These are phyloP conservation scores for Tauraco hartlaubi DNA, from an alignment of 2,797 vertebrate species.

Conservation along the genomic window DNA sequence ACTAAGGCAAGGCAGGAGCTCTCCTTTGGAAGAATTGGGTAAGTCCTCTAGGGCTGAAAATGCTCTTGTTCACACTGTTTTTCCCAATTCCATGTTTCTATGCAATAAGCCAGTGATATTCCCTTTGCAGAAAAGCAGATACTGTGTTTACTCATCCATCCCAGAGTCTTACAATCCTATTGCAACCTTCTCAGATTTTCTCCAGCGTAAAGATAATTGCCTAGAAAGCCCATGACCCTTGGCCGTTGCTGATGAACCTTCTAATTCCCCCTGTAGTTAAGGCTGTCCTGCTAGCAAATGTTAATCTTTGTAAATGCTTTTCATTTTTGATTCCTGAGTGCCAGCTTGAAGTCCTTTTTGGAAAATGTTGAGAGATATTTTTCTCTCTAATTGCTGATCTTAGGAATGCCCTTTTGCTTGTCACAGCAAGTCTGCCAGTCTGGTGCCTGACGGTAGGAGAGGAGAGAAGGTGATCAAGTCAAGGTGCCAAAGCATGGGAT, in stretches of 20 bases:
- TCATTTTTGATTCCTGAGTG: neutral
- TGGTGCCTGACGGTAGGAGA: neutral
- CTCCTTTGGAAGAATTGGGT: neutral
- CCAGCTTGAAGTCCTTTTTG: neutral
- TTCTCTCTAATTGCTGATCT: neutral
- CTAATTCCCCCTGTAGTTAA: neutral
- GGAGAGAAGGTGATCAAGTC: neutral
- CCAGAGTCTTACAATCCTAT: neutral
- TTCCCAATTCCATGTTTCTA: neutral
- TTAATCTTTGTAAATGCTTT: neutral
- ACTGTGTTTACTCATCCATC: neutral
- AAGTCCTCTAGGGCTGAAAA: neutral
- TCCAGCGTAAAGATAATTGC: neutral
- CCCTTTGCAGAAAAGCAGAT: neutral
- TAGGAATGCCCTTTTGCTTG: neutral
- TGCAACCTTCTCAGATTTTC: neutral
- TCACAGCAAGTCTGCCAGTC: neutral
- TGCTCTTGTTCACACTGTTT: neutral
- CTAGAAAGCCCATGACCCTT: neutral
- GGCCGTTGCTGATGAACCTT: neutral
- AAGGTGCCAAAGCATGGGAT: rapidly evolving
- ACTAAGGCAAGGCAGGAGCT: neutral
- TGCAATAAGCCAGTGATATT: neutral
- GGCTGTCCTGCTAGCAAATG: neutral
- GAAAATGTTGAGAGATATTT: neutral